Base-by-base conservation (phyloP, 2,888 invertebrate genomes). In the Crossocerus cetratus region DNA sequence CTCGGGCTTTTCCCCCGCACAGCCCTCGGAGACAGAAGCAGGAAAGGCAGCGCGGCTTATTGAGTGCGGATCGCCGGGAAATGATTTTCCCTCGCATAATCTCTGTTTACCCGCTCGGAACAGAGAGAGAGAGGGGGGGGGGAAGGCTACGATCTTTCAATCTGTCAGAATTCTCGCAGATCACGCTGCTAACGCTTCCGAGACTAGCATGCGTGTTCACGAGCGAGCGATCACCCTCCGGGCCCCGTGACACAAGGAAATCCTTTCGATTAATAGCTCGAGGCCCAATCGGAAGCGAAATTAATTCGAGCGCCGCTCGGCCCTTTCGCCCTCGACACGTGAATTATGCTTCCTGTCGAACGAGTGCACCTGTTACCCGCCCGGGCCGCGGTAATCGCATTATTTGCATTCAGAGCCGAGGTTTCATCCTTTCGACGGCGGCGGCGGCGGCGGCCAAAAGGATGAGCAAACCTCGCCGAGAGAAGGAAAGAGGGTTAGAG, bases 341-440 rank as follows among this genome's bases (percentile, higher is more conserved):
- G 82, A 82, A 81, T 82, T 82, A 82, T 82, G 81, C 62, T 42
- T 21, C 61, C 61, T 66, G 74, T 72, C 72, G 74, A 82, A 77
- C 75, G 64, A 78, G 54, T 70, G 82, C 81, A 74, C 81, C 82
- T 82, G 82, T 82, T 80, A 68, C 78, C 71, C 65, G 18, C 57
- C 44, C 56, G 53, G 55, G 65, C 63, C 54, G 58, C 63, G 55
- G 74, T 82, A 82, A 82, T 82, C 74, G 81, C 72, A 65, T 80
- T 82, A 82, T 82, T 82, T 82, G 82, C 81, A 82, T 82, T 76
- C 80, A 82, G 76, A 82, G 67, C 82, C 32, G 32, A 32, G 32
- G 32, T 32, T 32, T 32, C 32, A 32, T 32, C 32, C 32, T 32
- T 32, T 32, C 8, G 32, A 3, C 11, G 32, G 8, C 8, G 32